These are phyloP conservation scores for Paraescarpia echinospica DNA, from an alignment of 1,140 invertebrate species.

Conservation along the genomic window DNA sequence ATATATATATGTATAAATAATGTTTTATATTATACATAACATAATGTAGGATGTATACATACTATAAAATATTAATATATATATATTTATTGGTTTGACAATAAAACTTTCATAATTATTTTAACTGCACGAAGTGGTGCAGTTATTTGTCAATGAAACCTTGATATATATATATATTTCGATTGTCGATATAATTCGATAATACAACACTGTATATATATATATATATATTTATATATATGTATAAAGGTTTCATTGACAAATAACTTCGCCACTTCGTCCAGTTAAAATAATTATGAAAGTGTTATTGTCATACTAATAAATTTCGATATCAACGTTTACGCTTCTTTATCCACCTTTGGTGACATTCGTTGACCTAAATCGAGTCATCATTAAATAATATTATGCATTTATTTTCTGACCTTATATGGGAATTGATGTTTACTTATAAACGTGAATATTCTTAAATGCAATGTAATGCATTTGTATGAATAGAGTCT, in stretches of 20 bases:
- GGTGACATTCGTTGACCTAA: background rate
- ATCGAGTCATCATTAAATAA: background rate
- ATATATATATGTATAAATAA: no score
- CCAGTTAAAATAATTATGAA: no score
- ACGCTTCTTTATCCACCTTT: background rate
- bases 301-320: no score
- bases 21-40: background rate
- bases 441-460: background rate
- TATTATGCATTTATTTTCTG: background rate
- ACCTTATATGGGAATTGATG: background rate
- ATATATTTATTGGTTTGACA: no score
- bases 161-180: background rate
- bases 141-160: background rate
- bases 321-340: background rate
- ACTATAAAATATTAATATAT: background rate
- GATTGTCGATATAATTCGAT: no score
- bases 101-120: no score
- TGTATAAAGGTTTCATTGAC: background rate
- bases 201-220: constrained; percentile 12
- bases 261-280: background rate
- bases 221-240: background rate
- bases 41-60: constrained; percentile 11
- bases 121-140: background rate
- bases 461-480: background rate
- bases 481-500: background rate